A percentile compares a stretch with the other conserved stretches of the same genome.
These are phyloP conservation scores for Heterochromis multidens DNA, from an alignment of 2,113 vertebrate species.

Conservation along the genomic window DNA sequence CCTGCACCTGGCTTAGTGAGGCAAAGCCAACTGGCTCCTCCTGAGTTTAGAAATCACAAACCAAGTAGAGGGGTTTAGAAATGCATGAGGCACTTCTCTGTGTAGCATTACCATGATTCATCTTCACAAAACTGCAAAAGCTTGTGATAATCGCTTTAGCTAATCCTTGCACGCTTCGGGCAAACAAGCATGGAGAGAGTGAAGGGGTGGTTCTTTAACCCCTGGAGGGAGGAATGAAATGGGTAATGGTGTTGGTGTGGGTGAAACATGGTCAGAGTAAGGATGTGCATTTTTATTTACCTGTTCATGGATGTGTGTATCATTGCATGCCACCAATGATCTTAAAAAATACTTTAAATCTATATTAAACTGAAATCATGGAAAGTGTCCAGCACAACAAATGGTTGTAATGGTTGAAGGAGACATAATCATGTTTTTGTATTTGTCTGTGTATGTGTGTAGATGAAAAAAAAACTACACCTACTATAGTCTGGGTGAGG, in stretches of 20 bases:
- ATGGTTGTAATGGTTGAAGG: neutral
- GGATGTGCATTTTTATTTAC: neutral
- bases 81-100: constrained; percentile 70
- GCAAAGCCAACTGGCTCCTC: constrained; percentile 67
- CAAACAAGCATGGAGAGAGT: constrained; percentile 64
- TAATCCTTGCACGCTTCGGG: constrained; percentile 70
- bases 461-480: neutral
- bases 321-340: neutral
- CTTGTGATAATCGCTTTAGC: constrained; percentile 74
- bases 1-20: constrained; percentile 59
- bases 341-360: neutral
- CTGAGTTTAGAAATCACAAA: constrained; percentile 72
- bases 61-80: constrained; percentile 74
- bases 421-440: neutral
- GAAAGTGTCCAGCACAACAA: neutral
- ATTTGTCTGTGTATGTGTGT: neutral
- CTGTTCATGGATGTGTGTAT: neutral
- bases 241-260: constrained; percentile 33
- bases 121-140: constrained; percentile 77
- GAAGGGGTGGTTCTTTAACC: constrained; percentile 53
- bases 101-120: constrained; percentile 79
- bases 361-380: neutral
- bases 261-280: constrained; percentile 36
- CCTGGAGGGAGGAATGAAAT: constrained; percentile 12
- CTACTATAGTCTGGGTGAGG: neutral